These are phyloP conservation scores for Enteromius radiatus DNA, from an alignment of 2,797 vertebrate genomes.

Conservation along the genomic window DNA sequence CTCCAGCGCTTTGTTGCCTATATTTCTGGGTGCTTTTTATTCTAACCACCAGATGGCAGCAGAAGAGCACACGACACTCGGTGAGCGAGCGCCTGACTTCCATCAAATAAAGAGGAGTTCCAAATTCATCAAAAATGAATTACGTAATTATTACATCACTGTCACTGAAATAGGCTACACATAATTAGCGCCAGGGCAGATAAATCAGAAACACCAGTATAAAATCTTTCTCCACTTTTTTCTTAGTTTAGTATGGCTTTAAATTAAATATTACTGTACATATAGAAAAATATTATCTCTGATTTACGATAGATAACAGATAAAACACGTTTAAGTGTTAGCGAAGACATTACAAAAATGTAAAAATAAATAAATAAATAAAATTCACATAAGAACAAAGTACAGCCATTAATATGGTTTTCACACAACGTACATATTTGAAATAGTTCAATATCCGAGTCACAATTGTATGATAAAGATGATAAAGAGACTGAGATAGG, in stretches of 20 bases:
- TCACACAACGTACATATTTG: neutral
- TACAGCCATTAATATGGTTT: neutral
- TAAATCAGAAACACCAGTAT: constrained; percentile 10
- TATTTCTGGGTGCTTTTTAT: neutral
- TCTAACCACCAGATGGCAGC: constrained; percentile 27
- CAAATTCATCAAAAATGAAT: constrained; percentile 22
- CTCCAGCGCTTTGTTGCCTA: no score
- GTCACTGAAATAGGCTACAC: constrained; percentile 3
- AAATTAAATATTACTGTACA: neutral
- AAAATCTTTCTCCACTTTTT: neutral
- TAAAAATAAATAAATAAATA: no score
- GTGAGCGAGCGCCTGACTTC: neutral
- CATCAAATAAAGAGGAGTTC: constrained; percentile 9
- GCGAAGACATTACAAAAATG: neutral
- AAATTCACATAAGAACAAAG: neutral
- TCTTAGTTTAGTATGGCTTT: neutral
- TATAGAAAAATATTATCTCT: neutral
- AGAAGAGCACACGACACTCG: neutral
- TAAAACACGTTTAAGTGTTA: neutral
- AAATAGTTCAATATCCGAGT: neutral
- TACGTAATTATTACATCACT: constrained; percentile 48
- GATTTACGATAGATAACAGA: neutral
- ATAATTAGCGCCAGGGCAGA: constrained; percentile 5
- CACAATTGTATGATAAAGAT: constrained; percentile 10
- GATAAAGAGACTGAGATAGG: constrained; percentile 24